Percentiles rank a stretch among this genome's conserved stretches.
These are phyloP conservation scores for Penelope pileata DNA, from an alignment of 2,113 vertebrate genomes.

Conservation along the genomic window DNA sequence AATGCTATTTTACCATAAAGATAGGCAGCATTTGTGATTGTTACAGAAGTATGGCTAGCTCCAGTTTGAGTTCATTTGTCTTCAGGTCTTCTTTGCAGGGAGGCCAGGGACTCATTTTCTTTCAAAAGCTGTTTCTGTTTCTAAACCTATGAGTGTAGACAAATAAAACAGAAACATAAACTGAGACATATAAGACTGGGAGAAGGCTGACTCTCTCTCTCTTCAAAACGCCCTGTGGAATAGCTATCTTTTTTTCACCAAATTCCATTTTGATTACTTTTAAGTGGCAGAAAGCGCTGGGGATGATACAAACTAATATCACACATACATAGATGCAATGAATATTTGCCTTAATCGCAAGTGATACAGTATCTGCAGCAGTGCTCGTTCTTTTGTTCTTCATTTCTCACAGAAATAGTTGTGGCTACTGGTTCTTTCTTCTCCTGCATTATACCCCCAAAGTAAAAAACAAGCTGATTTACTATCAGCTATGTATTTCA, in stretches of 20 bases:
- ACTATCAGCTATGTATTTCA: background rate
- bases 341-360: background rate
- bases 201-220: background rate
- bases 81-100: background rate
- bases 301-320: background rate
- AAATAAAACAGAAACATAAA: background rate
- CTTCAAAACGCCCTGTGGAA: background rate
- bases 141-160: background rate
- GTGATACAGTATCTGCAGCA: background rate
- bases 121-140: conserved; percentile 6
- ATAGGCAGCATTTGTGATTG: background rate
- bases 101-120: background rate
- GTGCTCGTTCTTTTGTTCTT: background rate
- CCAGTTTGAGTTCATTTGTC: background rate
- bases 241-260: background rate
- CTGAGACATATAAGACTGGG: background rate
- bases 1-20: background rate
- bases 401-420: background rate
- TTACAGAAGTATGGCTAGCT: background rate
- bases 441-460: background rate
- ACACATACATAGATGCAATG: background rate
- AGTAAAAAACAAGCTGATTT: conserved; percentile 19
- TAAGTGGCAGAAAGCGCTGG: background rate
- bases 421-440: background rate
- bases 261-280: conserved; percentile 38